These are phyloP conservation scores for Drosophila biarmipes DNA, from an alignment of 1,140 invertebrate species.

Conservation along the genomic window DNA sequence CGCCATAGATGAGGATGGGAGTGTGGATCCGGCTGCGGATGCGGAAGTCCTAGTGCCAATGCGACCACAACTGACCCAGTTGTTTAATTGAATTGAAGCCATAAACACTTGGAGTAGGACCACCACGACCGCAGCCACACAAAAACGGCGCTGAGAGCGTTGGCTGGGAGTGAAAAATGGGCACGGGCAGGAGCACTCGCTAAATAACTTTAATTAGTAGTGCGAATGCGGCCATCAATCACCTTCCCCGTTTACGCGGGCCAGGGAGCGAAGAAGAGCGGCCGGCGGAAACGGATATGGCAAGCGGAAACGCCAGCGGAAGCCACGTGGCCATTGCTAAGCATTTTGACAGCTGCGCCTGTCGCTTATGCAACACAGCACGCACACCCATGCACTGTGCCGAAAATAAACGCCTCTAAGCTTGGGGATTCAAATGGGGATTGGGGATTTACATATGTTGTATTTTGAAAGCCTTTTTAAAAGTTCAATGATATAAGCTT, in stretches of 20 bases:
- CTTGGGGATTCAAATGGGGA: background rate
- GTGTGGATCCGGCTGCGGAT: slow-evolving; percentile 25
- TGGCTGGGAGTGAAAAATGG: slow-evolving; percentile 62
- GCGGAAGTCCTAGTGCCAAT: slow-evolving; percentile 58
- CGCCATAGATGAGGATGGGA: slow-evolving; percentile 11
- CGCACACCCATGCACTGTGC: slow-evolving; percentile 10
- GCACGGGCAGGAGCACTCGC: slow-evolving; percentile 49
- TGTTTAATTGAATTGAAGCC: slow-evolving; percentile 83
- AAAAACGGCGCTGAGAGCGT: slow-evolving; percentile 14
- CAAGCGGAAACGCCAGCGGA: slow-evolving; percentile 47
- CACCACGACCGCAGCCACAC: slow-evolving; percentile 13
- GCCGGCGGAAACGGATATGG: slow-evolving; percentile 30
- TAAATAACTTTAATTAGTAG: slow-evolving; percentile 81
- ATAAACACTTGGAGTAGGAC: slow-evolving; percentile 69
- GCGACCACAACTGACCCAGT: slow-evolving; percentile 69
- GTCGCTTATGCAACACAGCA: slow-evolving; percentile 43
- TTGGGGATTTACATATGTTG: background rate
- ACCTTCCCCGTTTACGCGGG: slow-evolving; percentile 14
- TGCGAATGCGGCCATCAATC: slow-evolving; percentile 71
- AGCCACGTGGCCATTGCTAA: slow-evolving; percentile 56
- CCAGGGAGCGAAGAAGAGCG: slow-evolving; percentile 1
- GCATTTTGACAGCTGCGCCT: slow-evolving; percentile 61
- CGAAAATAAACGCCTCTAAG: background rate
- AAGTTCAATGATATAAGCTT: background rate
- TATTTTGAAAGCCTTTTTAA: background rate